These are phyloP conservation scores for Temnopleurus reevesii DNA, from an alignment of 53 echinoderm and acorn worm genomes.

Conservation along the genomic window DNA sequence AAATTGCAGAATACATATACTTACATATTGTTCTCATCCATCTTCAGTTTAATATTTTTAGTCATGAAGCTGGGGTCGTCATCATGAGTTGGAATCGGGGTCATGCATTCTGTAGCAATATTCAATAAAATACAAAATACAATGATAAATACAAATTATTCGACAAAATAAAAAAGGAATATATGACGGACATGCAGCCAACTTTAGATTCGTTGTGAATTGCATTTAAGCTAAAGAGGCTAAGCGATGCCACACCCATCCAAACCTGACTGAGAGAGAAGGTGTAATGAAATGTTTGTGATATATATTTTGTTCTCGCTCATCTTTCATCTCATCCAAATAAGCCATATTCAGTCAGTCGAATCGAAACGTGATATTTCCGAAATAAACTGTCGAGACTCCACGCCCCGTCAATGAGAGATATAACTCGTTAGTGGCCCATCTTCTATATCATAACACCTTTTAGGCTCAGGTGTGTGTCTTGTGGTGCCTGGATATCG, in stretches of 20 bases:
- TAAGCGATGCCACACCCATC: background rate
- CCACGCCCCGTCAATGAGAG: slow-evolving; percentile 11
- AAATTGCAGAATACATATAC: no score
- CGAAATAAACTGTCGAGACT: slow-evolving; percentile 28
- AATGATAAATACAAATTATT: no score
- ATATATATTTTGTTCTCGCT: background rate
- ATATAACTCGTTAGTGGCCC: background rate
- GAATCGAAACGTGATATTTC: slow-evolving; percentile 30
- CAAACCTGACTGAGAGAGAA: background rate
- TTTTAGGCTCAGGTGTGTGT: slow-evolving; percentile 4
- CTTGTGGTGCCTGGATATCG: background rate
- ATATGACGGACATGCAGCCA: no score
- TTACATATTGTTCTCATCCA: no score
- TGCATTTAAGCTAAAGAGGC: no score
- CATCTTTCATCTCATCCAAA: slow-evolving; percentile 11
- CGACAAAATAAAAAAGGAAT: no score
- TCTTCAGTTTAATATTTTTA: no score
- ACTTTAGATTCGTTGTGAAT: no score
- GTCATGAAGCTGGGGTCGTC: no score
- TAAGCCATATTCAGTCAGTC: background rate
- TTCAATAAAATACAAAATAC: no score
- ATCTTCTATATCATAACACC: slow-evolving; percentile 11
- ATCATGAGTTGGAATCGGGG: no score
- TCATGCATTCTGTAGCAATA: no score
- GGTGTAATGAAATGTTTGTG: background rate